These are phyloP conservation scores for Protobothrops flavoviridis DNA, from an alignment of 2,113 vertebrate genomes.

Conservation along the genomic window DNA sequence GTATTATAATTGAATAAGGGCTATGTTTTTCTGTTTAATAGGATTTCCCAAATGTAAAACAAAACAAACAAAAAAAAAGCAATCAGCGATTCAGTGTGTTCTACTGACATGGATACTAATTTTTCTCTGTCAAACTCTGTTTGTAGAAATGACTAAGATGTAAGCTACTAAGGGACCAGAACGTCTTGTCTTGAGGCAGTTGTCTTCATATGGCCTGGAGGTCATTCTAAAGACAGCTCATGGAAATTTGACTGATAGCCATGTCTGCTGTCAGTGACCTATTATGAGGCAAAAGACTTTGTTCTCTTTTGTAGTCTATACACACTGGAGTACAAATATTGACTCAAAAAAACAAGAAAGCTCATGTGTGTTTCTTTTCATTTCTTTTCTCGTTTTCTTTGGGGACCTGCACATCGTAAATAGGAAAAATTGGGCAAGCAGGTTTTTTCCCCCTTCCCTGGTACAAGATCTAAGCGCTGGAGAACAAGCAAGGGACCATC, in stretches of 20 bases:
- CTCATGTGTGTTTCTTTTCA: slow-evolving; percentile 17
- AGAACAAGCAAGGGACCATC: neutral
- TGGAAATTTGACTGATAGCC: slow-evolving; percentile 16
- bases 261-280: slow-evolving; percentile 33
- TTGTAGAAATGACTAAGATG: slow-evolving; percentile 21
- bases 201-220: slow-evolving; percentile 31
- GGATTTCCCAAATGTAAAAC: neutral
- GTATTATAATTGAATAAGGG: neutral
- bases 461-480: neutral
- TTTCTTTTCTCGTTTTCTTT: slow-evolving; percentile 39
- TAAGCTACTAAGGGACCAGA: slow-evolving; percentile 46
- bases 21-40: neutral
- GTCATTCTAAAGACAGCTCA: slow-evolving; percentile 38
- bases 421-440: slow-evolving; percentile 36
- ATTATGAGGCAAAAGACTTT: slow-evolving; percentile 35
- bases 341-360: slow-evolving; percentile 55
- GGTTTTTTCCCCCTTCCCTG: neutral
- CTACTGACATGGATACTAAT: neutral
- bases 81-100: slow-evolving; percentile 40
- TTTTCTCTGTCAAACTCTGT: slow-evolving; percentile 42
- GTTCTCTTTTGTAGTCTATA: slow-evolving; percentile 19
- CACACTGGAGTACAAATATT: slow-evolving; percentile 55
- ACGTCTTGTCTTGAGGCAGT: slow-evolving; percentile 38
- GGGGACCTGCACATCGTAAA: slow-evolving; percentile 48
- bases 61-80: neutral